These are phyloP conservation scores for Hydraecia micacea DNA, from an alignment of 2,888 invertebrate species.

Conservation along the genomic window DNA sequence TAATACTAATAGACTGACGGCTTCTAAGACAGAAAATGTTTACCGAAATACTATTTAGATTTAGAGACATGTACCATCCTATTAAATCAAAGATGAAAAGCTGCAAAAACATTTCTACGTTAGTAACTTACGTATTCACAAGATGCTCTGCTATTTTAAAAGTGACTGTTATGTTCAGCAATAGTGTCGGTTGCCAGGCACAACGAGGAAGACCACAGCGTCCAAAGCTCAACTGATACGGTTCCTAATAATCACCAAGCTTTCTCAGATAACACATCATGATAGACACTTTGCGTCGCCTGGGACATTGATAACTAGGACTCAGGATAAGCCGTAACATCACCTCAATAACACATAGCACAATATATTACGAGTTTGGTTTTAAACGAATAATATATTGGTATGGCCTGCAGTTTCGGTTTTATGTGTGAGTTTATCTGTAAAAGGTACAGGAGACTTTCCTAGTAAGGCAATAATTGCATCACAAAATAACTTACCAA, in stretches of 20 bases:
- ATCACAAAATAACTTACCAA: constrained; percentile 76
- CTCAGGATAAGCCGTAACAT: background rate
- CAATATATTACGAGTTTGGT: background rate
- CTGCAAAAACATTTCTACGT: too few species aligned
- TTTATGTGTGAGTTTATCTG: background rate
- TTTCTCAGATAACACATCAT: background rate
- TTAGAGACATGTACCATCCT: background rate
- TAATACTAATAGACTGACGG: background rate
- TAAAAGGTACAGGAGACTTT: background rate
- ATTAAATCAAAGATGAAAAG: background rate
- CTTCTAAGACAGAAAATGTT: background rate
- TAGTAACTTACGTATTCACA: background rate
- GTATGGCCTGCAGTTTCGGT: background rate
- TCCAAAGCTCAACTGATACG: background rate
- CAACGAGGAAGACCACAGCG: background rate
- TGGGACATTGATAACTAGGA: background rate
- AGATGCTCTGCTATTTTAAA: background rate
- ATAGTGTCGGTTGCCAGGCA: background rate
- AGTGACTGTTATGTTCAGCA: background rate
- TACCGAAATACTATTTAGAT: background rate
- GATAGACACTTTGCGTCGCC: background rate
- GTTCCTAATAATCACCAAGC: background rate
- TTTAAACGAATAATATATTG: background rate
- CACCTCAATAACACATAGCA: background rate
- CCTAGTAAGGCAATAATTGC: background rate